Evolutionary conservation across 1,140 invertebrate species (phyloP), one percentile per base, ranked within the genome.

Genomic region (Brachionus angularis): DNA sequence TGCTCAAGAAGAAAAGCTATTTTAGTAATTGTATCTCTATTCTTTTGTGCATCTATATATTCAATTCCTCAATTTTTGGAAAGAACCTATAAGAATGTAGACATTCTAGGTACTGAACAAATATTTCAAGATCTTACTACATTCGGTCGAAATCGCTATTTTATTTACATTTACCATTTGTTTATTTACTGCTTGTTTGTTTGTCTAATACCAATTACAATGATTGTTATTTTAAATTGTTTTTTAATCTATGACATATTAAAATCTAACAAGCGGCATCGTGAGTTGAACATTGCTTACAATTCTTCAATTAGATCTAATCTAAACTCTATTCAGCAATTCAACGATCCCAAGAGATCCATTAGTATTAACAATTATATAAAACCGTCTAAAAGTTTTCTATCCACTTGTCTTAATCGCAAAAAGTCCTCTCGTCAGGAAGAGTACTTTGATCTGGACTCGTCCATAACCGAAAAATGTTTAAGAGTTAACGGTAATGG

Each of bases 1-100:
- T 82, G 81, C 64, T 77, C 75, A 25, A 58, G 76, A 2, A 74
- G 73, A 1, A 53, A 50, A 39, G 67, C 67, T n/a, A n/a, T 71
- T 8, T 34, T 71, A 39, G 67, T 71, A 39, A 42, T 71, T 23
- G 3, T n/a, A 5, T 71, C 47, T 52, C 21, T 53, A 16, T 52
- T 53, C 33, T 34, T 33, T 36, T 5, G 50, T 1, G 67, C 67
- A 42, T 25, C 50, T 14, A 44, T 71, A 14, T 71, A 71, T 29
- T 52, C 46, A 10, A 53, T 71, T 27, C 67, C 67, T 12, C 49
- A 50, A 36, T 71, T 50, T 42, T 33, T 71, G 10, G 67, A 71
- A 18, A 39, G 62, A 47, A 49, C 62, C 10, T 67, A 50, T 14
- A 27, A 47, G 1, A 34, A 18, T 18, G 44, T 67, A 25, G 62